These are phyloP conservation scores for Melanerpes formicivorus DNA, from an alignment of 2,113 vertebrate genomes.

Conservation along the genomic window DNA sequence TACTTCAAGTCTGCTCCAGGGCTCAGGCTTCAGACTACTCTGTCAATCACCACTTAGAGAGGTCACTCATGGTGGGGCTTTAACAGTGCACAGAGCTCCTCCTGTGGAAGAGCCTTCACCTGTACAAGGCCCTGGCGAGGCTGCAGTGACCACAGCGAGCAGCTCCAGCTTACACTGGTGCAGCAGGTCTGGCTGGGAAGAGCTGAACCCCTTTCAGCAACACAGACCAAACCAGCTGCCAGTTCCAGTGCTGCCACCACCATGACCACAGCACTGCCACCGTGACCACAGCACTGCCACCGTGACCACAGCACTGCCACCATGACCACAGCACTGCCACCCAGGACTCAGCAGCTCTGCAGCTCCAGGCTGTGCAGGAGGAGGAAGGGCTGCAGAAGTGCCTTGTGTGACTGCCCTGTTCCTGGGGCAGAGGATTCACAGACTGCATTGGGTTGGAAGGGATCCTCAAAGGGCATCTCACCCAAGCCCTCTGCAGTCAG, in stretches of 20 bases:
- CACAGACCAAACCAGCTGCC: not conserved
- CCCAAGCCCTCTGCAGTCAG: too few species aligned
- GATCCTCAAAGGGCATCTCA: too few species aligned
- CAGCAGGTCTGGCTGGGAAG: not conserved
- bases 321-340: too few species aligned
- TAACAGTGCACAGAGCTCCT: not conserved
- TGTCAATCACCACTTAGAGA: not conserved
- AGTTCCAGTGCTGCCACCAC: fast-evolving
- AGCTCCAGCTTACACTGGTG: fast-evolving
- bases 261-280: too few species aligned
- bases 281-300: too few species aligned
- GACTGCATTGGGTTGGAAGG: too few species aligned
- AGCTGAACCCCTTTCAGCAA: not conserved
- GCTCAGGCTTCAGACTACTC: not conserved
- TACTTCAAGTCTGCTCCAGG: not conserved
- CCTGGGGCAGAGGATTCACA: not conserved
- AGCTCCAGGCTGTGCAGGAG: fast-evolving
- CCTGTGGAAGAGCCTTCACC: not conserved
- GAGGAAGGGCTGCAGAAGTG: not conserved
- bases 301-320: too few species aligned
- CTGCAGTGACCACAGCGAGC: fast-evolving
- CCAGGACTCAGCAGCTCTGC: too few species aligned
- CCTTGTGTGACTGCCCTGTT: fast-evolving
- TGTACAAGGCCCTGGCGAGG: not conserved
- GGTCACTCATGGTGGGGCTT: not conserved